Base-by-base conservation (phyloP, 37 sponge, comb jelly and placozoan species). In the Sycon ciliatum region DNA sequence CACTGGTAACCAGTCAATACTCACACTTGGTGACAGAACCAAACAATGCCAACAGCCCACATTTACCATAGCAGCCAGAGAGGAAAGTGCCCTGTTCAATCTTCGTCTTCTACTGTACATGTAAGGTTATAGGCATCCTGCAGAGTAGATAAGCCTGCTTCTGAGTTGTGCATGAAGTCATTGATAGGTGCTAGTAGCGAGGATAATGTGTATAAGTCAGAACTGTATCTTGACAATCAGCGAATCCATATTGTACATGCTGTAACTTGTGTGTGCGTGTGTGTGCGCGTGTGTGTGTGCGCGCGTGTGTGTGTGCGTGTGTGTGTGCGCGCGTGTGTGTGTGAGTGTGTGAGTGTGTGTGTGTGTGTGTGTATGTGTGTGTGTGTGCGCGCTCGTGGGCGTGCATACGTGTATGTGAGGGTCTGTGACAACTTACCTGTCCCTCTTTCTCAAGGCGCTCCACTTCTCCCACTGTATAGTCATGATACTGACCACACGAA, bases 341-440 rank as follows among this genome's bases (percentile, higher is more conserved):
- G 73, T 57, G 57, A 55, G 73, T 72, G 73, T 72, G 73, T 72
- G 73, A 33, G 58, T 56, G 58, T 72, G 57, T 72, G 73, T 72
- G 73, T 56, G 58, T 72, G 73, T 57, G 73, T 72, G 73, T 57
- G 57, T 72, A 57, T 57, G 73, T 72, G 73, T 72, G 73, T 72
- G 73, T 57, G 57, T 72, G 73, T 72, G 58, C 55, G 73, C 55
- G 73, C 22, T 28, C 55, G 73, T 57, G 73, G 53, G 73, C 22
- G 58, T 57, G 58, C 52, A 20, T 38, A 28, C 13, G 46, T 69
- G 70, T 57, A 57, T 56, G 58, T 57, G 58, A 22, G 58, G 42
- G 26, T 38, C 23, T 38, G 46, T 39, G 49, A 39, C 32, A 7
- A 23, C 46, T 73, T 18, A 62, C 75, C 39, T 74, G 75, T 26